Conservation (phyloP, 1,140 invertebrate genomes). For the Formica exsecta region DNA sequence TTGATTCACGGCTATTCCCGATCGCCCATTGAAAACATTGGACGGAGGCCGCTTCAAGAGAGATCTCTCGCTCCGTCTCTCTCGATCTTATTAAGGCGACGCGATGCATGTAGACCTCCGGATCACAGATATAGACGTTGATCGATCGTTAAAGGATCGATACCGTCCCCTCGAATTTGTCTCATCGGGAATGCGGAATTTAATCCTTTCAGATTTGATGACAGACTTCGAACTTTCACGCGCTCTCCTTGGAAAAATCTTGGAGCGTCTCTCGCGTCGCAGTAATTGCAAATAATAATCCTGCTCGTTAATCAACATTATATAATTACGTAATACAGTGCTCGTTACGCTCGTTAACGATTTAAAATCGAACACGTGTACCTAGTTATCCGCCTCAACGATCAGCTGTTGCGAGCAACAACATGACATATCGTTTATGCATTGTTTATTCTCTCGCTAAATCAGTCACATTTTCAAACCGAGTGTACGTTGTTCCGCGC, state of each 20-base stretch:
- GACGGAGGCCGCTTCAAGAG: background rate
- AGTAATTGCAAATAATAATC: background rate
- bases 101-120: background rate
- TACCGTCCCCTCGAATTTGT: background rate
- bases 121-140: background rate
- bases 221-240: background rate
- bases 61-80: background rate
- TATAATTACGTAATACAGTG: background rate
- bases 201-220: background rate
- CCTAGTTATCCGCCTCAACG: too few relatives aligned
- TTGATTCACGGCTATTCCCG: slow-evolving; percentile 22
- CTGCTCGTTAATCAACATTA: slow-evolving; percentile 24
- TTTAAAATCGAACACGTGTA: background rate
- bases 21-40: slow-evolving; percentile 21
- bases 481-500: background rate
- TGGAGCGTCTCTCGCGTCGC: background rate
- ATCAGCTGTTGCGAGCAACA: background rate
- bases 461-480: slow-evolving; percentile 1
- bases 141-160: slow-evolving; percentile 13
- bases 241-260: background rate
- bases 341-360: background rate
- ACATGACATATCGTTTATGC: background rate
- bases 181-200: background rate
- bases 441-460: slow-evolving; percentile 4
- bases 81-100: slow-evolving; percentile 17